Percentiles rank a stretch among this genome's conserved stretches.
Evolutionary conservation across 2,113 vertebrate species (phyloP).

Genomic region (Scomber colias): DNA sequence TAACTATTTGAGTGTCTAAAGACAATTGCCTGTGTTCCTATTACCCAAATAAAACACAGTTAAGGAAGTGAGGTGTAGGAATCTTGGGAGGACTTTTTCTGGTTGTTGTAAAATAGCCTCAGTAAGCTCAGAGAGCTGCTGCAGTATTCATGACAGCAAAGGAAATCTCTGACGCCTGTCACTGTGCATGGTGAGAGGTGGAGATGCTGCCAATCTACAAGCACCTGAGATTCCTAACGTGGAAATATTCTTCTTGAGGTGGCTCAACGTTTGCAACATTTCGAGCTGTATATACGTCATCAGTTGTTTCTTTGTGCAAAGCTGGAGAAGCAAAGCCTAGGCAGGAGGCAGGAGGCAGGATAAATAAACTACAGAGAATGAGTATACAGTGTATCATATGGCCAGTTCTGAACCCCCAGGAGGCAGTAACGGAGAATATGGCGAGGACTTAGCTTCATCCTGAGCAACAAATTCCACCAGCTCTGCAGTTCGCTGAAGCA

Average conservation of each 20-base stretch:
- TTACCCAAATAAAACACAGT: constrained; percentile 6
- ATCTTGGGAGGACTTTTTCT: constrained; percentile 7
- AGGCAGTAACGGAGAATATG: constrained; percentile 25
- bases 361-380: constrained; percentile 26
- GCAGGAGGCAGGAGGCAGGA: neutral
- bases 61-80: neutral
- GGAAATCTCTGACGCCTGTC: constrained; percentile 11
- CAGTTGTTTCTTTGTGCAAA: neutral
- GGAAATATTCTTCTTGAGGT: neutral
- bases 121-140: constrained; percentile 1
- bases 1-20: neutral
- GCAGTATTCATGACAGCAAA: neutral
- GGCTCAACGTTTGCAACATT: neutral
- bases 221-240: constrained; percentile 2
- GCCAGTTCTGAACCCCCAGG: constrained; percentile 18
- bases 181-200: neutral
- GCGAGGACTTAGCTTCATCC: constrained; percentile 38
- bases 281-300: neutral
- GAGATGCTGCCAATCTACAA: neutral
- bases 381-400: constrained; percentile 13
- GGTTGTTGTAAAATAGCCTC: neutral
- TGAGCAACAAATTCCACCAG: constrained; percentile 7
- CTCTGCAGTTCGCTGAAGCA: constrained; percentile 16
- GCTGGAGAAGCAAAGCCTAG: neutral
- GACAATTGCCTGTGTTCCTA: neutral